A percentile compares a stretch with the other conserved stretches of the same genome.
These are phyloP conservation scores for Gobio gobio DNA, from an alignment of 2,113 vertebrate genomes.

Conservation along the genomic window DNA sequence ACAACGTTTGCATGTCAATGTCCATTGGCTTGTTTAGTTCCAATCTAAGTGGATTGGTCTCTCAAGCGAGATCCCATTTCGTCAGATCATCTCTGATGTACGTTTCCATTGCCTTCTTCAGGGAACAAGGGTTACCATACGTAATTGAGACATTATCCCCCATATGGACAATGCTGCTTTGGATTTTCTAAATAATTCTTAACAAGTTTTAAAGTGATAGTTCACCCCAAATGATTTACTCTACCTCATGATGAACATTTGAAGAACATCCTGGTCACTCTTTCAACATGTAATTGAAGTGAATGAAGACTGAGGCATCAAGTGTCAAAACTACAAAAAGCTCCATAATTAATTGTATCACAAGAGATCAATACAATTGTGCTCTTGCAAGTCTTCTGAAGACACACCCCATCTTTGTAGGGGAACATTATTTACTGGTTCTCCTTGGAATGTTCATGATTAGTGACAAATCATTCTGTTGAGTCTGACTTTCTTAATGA, in stretches of 20 bases:
- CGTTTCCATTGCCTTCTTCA: no score
- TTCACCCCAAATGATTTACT: neutral
- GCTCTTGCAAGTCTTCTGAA: neutral
- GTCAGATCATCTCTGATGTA: no score
- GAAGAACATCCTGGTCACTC: neutral
- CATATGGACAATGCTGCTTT: neutral
- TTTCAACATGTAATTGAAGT: neutral
- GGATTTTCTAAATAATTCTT: neutral
- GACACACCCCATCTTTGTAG: neutral
- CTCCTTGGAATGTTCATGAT: neutral
- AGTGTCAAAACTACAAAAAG: no score
- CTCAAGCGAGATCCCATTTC: no score
- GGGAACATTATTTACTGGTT: neutral
- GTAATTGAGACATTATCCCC: no score
- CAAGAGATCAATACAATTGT: neutral
- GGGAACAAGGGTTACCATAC: no score
- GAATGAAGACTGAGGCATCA: neutral
- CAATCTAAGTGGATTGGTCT: no score
- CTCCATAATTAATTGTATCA: no score
- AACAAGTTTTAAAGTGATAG: neutral
- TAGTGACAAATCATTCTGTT: neutral
- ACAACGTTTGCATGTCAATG: no score
- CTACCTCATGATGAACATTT: neutral
- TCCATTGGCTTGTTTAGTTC: no score
- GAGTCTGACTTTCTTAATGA: neutral